Evolutionary conservation across 2,113 vertebrate species (phyloP), one percentile per base, ranked within the genome.

Genomic region (Neomonachus schauinslandi): DNA sequence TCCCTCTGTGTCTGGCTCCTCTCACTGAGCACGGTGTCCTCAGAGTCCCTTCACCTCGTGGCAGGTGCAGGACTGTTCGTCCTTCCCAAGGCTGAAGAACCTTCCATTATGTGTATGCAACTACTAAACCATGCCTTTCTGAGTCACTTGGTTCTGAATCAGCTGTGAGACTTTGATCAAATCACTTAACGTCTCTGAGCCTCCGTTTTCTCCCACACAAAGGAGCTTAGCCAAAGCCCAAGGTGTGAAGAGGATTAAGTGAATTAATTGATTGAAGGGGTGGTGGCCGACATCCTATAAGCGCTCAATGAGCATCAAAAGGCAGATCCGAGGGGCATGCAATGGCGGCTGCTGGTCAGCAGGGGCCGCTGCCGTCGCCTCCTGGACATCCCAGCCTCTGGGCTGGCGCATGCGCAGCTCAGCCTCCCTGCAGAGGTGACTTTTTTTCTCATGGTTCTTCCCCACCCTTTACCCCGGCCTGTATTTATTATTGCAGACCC

Each of bases 401-500:
- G 9, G 7, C 1, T 19, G 1, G 96, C 31, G 86, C 98, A 88
- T 61, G 98, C 98, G 98, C 97, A 98, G 0, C 61, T 33, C 31
- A 21, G 55, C 46, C 53, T 51, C 18, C 82, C 96, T 98, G 98
- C 97, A 65, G 98, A 90, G 95, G 71, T 53, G 31, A 22, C 3
- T 88, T 77, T 85, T 85, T 76, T 53, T 51, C 6, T 2, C 10
- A 0, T 0, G 26, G 7, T 49, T 51, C 28, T 24, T 71, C 74
- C 67, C 51, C 14, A 51, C n/a, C 33, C 63, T 89, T 53, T 24
- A 6, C 19, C 49, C 63, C 1, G 28, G 6, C 22, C 4, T 36
- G 24, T 57, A 33, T 89, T 80, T 85, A 46, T 87, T 18, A 49
- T 79, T 93, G 94, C 94, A 80, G 91, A 95, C 74, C 19, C 7